Evolutionary conservation across 2,888 invertebrate species (phyloP).

Genomic region (Saturnia japonica): DNA sequence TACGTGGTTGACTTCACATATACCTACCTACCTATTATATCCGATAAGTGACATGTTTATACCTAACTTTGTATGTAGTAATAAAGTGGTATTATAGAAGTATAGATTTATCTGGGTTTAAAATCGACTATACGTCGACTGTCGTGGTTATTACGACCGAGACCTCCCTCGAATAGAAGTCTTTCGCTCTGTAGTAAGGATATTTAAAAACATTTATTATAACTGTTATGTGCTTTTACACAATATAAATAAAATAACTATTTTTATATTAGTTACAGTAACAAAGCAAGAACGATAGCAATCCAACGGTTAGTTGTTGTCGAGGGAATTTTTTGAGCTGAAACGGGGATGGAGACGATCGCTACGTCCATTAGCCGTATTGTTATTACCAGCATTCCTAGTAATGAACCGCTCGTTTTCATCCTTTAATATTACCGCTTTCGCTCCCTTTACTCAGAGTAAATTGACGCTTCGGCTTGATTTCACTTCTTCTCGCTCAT

Average conservation of each 20-base stretch:
- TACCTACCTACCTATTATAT: conserved; percentile 17
- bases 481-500: conserved; percentile 60
- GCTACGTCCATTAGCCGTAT: conserved; percentile 76
- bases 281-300: conserved; percentile 17
- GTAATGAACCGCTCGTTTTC: conserved; percentile 80
- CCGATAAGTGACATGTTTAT: not conserved
- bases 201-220: not conserved
- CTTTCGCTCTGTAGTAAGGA: not conserved
- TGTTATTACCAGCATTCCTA: conserved; percentile 77
- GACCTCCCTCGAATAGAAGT: not conserved
- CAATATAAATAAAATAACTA: not conserved
- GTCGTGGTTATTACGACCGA: not conserved
- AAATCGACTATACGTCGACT: not conserved
- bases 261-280: not conserved
- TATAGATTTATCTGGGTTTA: not conserved
- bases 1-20: conserved; percentile 13
- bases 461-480: conserved; percentile 60
- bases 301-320: conserved; percentile 28
- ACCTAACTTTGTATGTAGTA: not conserved
- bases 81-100: not conserved
- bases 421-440: conserved; percentile 74
- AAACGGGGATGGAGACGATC: conserved; percentile 69
- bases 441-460: conserved; percentile 65
- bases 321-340: conserved; percentile 60
- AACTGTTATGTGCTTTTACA: not conserved